A percentile compares a stretch with the other conserved stretches of the same genome.
phyloP scores from a whole-genome alignment of 2,797 vertebrate genomes.

The Onychomys torridus region DNA sequence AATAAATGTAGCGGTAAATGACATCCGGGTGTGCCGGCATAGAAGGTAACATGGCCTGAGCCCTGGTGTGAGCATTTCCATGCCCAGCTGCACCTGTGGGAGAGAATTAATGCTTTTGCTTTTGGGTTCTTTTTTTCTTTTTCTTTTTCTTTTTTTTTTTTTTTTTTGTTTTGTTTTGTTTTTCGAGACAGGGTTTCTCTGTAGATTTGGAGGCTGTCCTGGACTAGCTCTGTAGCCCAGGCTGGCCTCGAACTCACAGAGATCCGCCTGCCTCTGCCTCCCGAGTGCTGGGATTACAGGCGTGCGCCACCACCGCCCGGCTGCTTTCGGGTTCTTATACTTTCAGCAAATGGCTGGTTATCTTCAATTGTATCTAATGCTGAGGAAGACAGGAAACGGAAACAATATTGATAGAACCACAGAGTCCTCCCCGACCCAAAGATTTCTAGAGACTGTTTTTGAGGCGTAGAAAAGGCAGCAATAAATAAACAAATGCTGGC shows the following conservation, averaged over 20 bases:
- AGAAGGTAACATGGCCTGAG: slow-evolving; percentile 15
- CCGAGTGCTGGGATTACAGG: too few species aligned
- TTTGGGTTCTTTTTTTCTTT: slow-evolving; percentile 58
- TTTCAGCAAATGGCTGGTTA: slow-evolving; percentile 54
- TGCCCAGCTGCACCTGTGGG: not conserved
- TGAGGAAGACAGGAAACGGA: not conserved
- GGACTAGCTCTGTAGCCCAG: too few species aligned
- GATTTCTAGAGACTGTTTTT: not conserved
- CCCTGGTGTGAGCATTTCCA: not conserved
- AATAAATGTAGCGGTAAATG: not conserved
- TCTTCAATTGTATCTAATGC: not conserved
- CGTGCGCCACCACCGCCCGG: too few species aligned
- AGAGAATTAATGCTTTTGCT: not conserved
- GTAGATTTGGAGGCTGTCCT: too few species aligned
- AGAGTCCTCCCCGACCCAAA: not conserved
- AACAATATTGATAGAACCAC: not conserved
- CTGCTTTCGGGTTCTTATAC: slow-evolving; percentile 16
- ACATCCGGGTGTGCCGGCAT: not conserved
- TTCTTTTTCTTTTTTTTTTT: too few species aligned
- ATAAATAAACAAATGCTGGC: not conserved
- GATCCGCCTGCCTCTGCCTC: too few species aligned
- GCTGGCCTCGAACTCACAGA: too few species aligned
- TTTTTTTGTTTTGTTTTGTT: too few species aligned
- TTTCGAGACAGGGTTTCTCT: too few species aligned
- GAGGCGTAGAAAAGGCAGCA: not conserved